Percentiles rank a stretch among this genome's conserved stretches.
phyloP scores from a whole-genome alignment of 2,113 vertebrate genomes.

The Catharus fuscescens region DNA sequence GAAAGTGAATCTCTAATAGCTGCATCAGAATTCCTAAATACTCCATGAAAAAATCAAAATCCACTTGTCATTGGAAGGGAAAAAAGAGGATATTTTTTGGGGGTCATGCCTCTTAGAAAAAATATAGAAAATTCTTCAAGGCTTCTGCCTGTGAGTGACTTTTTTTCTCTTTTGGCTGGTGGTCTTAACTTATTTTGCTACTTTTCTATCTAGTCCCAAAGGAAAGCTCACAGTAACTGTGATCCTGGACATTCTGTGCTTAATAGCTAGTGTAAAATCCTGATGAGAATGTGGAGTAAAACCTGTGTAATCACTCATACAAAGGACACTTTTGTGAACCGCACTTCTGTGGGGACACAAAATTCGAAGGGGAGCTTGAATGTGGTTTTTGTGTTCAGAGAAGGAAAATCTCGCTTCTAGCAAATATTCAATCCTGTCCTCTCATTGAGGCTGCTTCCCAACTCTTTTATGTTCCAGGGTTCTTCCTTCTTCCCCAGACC shows the following conservation, averaged over 20 bases:
- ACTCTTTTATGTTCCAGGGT: not conserved
- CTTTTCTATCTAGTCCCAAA: not conserved
- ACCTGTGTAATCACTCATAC: not conserved
- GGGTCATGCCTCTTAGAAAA: not conserved
- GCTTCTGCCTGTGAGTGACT: not conserved
- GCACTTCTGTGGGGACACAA: not conserved
- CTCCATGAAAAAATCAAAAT: not conserved
- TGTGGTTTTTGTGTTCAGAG: not conserved
- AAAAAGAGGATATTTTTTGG: not conserved
- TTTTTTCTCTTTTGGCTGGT: not conserved
- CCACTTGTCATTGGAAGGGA: not conserved
- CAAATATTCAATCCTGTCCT: not conserved
- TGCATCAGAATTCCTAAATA: not conserved
- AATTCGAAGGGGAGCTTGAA: not conserved
- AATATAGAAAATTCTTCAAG: not conserved
- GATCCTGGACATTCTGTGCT: not conserved
- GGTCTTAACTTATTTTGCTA: not conserved
- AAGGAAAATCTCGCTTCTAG: not conserved
- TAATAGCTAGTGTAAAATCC: not conserved
- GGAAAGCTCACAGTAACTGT: not conserved
- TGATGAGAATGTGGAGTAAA: not conserved
- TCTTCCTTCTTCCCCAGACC: not conserved
- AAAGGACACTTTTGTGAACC: not conserved
- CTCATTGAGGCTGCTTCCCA: not conserved
- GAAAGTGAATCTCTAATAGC: not conserved